Percentiles rank a stretch among this genome's conserved stretches.
Evolutionary conservation across 1,140 invertebrate genomes (phyloP).

Genomic region (Calliphora vicina): DNA sequence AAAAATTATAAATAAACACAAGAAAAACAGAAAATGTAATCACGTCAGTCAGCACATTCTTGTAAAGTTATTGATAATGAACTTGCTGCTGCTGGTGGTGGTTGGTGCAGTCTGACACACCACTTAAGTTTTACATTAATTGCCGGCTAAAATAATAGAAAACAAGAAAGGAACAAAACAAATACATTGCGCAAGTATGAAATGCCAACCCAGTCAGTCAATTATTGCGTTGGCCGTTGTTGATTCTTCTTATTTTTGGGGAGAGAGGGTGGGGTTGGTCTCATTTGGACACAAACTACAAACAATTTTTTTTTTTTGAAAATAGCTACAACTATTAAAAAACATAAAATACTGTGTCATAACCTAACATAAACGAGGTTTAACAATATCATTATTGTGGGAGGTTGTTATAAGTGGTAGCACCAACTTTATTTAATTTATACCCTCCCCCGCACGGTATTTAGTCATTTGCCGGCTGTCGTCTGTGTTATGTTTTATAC

Average conservation of each 20-base stretch:
- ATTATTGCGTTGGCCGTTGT: no score
- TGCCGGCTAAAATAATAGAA: not conserved
- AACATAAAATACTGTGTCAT: not conserved
- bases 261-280: not conserved
- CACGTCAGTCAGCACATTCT: not conserved
- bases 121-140: not conserved
- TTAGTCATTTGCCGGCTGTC: not conserved
- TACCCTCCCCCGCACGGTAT: not conserved
- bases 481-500: not conserved
- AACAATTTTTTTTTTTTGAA: no score
- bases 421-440: not conserved
- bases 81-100: not conserved
- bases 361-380: not conserved
- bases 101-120: not conserved
- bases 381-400: not conserved
- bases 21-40: not conserved
- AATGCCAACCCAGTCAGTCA: not conserved
- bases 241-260: no score
- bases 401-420: not conserved
- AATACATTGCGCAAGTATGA: conserved; percentile 2
- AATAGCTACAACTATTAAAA: no score
- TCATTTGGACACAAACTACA: not conserved
- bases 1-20: not conserved
- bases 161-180: not conserved
- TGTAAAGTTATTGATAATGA: not conserved